A percentile compares a stretch with the other conserved stretches of the same genome.
phyloP scores from a whole-genome alignment of 2,888 invertebrate species.

The Loripinus fragilis region DNA sequence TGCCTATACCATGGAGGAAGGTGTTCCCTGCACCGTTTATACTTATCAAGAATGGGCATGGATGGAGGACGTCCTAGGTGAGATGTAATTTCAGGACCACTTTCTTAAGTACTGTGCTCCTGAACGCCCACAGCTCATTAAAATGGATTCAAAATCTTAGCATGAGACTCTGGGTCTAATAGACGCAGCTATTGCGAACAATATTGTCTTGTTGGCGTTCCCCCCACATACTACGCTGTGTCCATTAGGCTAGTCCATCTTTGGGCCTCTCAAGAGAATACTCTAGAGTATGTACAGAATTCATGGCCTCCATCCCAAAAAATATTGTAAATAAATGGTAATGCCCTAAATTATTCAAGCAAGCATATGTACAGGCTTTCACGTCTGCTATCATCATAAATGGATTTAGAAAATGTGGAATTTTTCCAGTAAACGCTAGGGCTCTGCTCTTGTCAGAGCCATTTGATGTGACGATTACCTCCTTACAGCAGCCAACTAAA shows the following conservation, averaged over 20 bases:
- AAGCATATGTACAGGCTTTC: neutral
- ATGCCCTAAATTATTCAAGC: neutral
- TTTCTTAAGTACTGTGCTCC: constrained; percentile 11
- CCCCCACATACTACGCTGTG: neutral
- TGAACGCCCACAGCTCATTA: neutral
- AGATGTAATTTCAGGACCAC: neutral
- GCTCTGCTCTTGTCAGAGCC: neutral
- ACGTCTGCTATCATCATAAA: neutral
- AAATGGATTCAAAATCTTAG: neutral
- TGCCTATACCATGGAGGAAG: neutral
- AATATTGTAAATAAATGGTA: neutral
- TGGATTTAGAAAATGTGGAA: neutral
- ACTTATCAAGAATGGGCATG: neutral
- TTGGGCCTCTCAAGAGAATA: neutral
- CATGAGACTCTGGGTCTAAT: neutral
- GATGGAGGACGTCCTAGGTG: constrained; percentile 1
- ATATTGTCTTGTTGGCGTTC: constrained; percentile 3
- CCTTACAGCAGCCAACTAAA: neutral
- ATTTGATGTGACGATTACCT: neutral
- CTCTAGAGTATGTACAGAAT: neutral
- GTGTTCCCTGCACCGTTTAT: neutral
- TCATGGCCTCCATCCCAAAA: neutral
- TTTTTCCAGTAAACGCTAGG: neutral
- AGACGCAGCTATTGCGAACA: neutral
- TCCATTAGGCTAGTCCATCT: neutral